A percentile compares a stretch with the other conserved stretches of the same genome.
Evolutionary conservation across 2,797 vertebrate species (phyloP).

Genomic region (Falco biarmicus): DNA sequence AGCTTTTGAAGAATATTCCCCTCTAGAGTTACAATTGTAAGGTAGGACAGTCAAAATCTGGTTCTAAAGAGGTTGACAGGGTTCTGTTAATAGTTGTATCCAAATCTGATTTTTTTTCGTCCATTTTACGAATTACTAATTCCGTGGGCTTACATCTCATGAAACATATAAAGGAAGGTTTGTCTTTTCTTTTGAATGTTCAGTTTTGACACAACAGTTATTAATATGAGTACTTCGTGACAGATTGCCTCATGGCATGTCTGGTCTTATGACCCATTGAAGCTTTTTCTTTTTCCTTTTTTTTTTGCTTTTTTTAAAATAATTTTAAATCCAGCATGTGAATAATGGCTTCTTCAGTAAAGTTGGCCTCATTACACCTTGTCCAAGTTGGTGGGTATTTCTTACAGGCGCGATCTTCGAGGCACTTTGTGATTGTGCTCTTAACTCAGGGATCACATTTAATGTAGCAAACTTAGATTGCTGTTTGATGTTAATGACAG

Average conservation of each 20-base stretch:
- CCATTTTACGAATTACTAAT: slow-evolving; percentile 63
- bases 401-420: slow-evolving; percentile 22
- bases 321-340: not conserved
- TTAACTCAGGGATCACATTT: slow-evolving; percentile 68
- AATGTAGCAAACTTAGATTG: slow-evolving; percentile 67
- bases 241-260: slow-evolving; percentile 66
- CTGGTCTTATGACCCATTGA: slow-evolving; percentile 51
- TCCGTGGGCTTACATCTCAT: slow-evolving; percentile 59
- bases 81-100: slow-evolving; percentile 67
- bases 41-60: slow-evolving; percentile 21
- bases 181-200: slow-evolving; percentile 69
- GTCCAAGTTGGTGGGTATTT: slow-evolving; percentile 26
- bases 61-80: slow-evolving; percentile 36
- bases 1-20: slow-evolving; percentile 25
- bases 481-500: slow-evolving; percentile 73
- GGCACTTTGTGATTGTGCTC: slow-evolving; percentile 58
- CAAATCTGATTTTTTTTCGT: slow-evolving; percentile 57
- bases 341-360: slow-evolving; percentile 5
- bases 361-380: slow-evolving; percentile 48
- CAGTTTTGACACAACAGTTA: slow-evolving; percentile 68
- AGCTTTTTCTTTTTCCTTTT: not conserved
- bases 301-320: not conserved
- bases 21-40: slow-evolving; percentile 30
- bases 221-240: slow-evolving; percentile 62
- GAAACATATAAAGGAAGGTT: slow-evolving; percentile 64